Evolutionary conservation across 2,113 vertebrate species (phyloP), one percentile per base, ranked within the genome.

Genomic region (Heterocephalus glaber): DNA sequence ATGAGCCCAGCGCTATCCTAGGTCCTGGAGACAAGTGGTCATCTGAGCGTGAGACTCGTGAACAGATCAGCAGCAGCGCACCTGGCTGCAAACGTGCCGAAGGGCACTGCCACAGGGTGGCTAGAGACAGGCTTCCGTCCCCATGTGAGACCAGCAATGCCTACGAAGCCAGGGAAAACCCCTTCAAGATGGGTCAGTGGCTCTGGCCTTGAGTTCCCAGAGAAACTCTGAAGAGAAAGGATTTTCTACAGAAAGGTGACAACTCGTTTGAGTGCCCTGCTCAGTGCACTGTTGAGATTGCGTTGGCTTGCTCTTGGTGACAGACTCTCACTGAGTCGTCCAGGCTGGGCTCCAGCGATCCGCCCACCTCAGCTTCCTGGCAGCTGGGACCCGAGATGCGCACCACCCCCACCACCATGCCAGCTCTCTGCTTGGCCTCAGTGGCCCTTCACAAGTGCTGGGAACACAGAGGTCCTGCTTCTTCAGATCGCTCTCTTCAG

Each of bases 181-280:
- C 38, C 14, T 80, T 28, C 26, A 54, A 56, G 13, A 52, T 35
- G 49, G 44, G 26, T 52, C 52, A 66, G 12, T 3, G 49, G 70
- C 14, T 65, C 60, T 74, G 33, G 28, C 5, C 22, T 86, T 68
- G 7, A 49, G 11, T 19, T 54, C 1, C n/a, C 47, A 41, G 26
- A 54, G n/a, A 95, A 77, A 81, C 35, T 74, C 35, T 16, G 60
- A 52, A 80, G 82, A 79, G 60, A 87, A 95, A 76, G 7, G 33
- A 19, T n/a, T 88, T 80, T 81, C 19, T 30, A 56, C 28, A 63
- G 41, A 85, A 54, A 86, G 13, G 13, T 61, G 74, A 68, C 7
- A 63, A 19, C 30, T 81, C 52, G 38, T 60, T 77, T 41, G 47
- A 74, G 70, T 56, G 20, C 26, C 54, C 65, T 90, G 19, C 19